Evolutionary conservation across 2,113 vertebrate species (phyloP), one percentile per base, ranked within the genome.

Genomic region (Corydoras sp.): DNA sequence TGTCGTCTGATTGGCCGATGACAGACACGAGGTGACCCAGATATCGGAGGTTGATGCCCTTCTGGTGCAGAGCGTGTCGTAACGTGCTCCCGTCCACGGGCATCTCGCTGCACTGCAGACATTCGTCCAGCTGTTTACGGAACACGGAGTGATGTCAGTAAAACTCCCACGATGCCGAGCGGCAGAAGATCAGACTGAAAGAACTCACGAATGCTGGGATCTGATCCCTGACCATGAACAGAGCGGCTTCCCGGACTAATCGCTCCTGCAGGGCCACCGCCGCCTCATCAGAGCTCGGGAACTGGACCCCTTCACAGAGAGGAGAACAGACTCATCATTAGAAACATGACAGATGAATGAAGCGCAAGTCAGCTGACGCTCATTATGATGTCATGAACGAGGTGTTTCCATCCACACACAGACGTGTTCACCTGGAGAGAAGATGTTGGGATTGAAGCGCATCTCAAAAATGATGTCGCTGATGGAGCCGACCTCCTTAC

Each of bases 381-480:
- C 18, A 1, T 24, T 24, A 24, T 24, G 18, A 24, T 24, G 18
- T 24, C 18, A 24, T 24, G 18, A 24, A 24, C 18, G 18, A 24
- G 18, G 18, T 24, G 18, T 24, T 24, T 24, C 18, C 18, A 24
- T 24, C 18, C 35, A 43, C 35, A 43, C 35, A 43, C 35, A 43
- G 9, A 50, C 49, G n/a, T 69, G 5, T 13, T 24, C 85, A 91
- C 92, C 91, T 87, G 87, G 81, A 58, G 84, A 86, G 74, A 88
- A 89, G 32, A 90, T 24, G 15, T 85, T 89, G 49, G 90, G 84
- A 78, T 89, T 92, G 30, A 93, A 89, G 32, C 89, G 89, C 85
- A 93, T 91, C 79, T 93, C 92, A 83, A 93, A 93, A 65, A 91
- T 87, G 77, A 89, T 87, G 74, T 91, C 76, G 60, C 87, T 88